phyloP scores from a whole-genome alignment of 2,888 invertebrate genomes.

The Caenorhabditis uteleia region DNA sequence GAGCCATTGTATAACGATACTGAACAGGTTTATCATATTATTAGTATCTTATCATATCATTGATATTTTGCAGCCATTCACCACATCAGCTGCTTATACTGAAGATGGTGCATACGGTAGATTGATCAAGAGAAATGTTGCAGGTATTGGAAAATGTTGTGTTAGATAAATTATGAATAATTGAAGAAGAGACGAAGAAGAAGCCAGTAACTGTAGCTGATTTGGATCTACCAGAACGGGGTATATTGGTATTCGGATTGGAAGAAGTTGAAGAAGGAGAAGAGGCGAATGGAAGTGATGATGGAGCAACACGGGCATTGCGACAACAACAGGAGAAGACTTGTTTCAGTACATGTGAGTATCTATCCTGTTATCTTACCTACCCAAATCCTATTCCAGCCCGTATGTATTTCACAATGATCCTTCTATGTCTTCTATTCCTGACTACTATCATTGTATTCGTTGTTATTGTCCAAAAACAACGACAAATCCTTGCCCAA shows the following conservation, averaged over 20 bases:
- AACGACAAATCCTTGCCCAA: conserved; percentile 38
- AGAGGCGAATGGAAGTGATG: conserved; percentile 11
- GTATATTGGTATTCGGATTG: conserved; percentile 54
- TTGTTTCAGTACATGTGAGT: conserved; percentile 42
- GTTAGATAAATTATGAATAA: neutral
- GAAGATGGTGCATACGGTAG: conserved; percentile 32
- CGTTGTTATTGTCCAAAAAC: conserved; percentile 36
- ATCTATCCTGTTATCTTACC: no score
- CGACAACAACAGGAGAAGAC: conserved; percentile 28
- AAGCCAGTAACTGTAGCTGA: conserved; percentile 51
- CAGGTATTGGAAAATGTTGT: neutral
- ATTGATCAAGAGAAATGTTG: conserved; percentile 34
- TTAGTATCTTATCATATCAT: neutral
- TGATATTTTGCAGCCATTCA: conserved; percentile 24
- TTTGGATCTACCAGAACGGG: conserved; percentile 54
- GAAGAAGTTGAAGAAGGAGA: conserved; percentile 49
- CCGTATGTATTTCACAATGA: conserved; percentile 30
- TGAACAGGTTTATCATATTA: conserved; percentile 19
- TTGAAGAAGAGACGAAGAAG: no score
- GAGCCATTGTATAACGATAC: conserved; percentile 28
- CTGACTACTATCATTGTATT: conserved; percentile 31
- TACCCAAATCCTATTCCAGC: conserved; percentile 10
- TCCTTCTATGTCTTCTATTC: conserved; percentile 24
- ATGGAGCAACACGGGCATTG: conserved; percentile 24
- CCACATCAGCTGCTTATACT: conserved; percentile 35